Evolutionary conservation across 2,113 vertebrate genomes (phyloP), one percentile per base, ranked within the genome.

Genomic region (western clawed frog (Xenopus tropicalis)): DNA sequence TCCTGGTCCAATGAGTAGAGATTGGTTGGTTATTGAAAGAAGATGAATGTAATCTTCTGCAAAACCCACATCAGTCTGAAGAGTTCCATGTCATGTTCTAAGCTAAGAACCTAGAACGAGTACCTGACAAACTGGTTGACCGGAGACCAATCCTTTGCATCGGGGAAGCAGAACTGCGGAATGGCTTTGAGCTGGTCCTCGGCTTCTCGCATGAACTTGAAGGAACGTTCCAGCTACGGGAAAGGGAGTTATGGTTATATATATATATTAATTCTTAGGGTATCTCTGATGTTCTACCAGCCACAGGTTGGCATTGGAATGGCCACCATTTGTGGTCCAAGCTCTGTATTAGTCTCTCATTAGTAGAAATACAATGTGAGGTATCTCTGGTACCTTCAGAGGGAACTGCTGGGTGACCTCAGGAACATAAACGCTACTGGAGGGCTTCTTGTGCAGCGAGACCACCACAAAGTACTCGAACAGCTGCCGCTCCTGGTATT

Each of bases 381-480:
- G n/a, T n/a, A 37, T 37, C 29, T 9, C 13, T 48, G 46, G 86
- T 87, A 98, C 97, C 96, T 99, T 99, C 14, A 90, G 90, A 29
- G 97, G 97, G 84, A 98, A 99, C 83, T 99, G 97, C 85, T 99
- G 98, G 14, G 97, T 93, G 84, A 99, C 95, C 83, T 99, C 96
- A 1, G 97, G 94, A 65, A 92, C 86, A 81, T 94, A 99, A 58
- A 93, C 95, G 81, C 92, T 98, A 82, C 96, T 96, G 80, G 91
- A 91, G 1, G 94, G 93, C 85, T 97, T 99, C 90, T 96, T 98
- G 89, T 95, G 98, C 78, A 99, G 86, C 12, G 97, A 97, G 67
- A 99, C 94, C 61, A 99, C 97, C 79, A 99, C 96, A 83, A 99
- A 99, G 82, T 96, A 99, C 79, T 99, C 97, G 76, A 99, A 98